Evolutionary conservation across 2,888 invertebrate genomes (phyloP).

Genomic region (Platerodrilus igneus): DNA sequence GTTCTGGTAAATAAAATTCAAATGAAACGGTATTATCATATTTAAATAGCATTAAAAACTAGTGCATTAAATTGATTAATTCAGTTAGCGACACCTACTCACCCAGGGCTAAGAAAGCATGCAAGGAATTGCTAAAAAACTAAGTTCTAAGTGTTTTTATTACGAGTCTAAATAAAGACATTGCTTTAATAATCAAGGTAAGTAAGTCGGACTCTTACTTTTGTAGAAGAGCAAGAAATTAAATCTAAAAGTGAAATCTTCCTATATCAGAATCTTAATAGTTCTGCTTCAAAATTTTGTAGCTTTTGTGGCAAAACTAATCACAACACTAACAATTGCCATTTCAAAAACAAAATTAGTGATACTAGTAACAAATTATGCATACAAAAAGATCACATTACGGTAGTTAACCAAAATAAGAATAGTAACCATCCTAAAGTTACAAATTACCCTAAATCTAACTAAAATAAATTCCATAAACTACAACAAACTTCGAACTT

Average conservation of each 20-base stretch:
- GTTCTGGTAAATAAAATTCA: conserved; percentile 7
- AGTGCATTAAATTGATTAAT: conserved; percentile 33
- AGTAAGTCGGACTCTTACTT: conserved; percentile 13
- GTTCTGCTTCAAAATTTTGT: no score
- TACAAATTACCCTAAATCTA: no score
- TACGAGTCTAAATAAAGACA: conserved; percentile 32
- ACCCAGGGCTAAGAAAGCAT: conserved; percentile 22
- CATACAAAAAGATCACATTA: no score
- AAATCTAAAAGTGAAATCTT: conserved; percentile 2
- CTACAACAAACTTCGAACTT: no score
- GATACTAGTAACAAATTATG: no score
- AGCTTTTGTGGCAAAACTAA: no score
- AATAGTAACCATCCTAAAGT: no score
- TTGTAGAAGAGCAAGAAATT: conserved; percentile 14
- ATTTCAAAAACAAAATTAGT: no score
- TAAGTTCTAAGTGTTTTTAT: conserved; percentile 35
- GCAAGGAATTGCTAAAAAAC: conserved; percentile 30
- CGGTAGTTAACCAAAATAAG: no score
- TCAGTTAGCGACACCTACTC: conserved; percentile 24
- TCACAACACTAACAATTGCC: no score
- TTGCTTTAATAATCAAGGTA: conserved; percentile 34
- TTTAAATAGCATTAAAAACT: conserved; percentile 32
- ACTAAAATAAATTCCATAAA: no score
- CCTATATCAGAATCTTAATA: no score
- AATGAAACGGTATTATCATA: conserved; percentile 19